A percentile compares a stretch with the other conserved stretches of the same genome.
Evolutionary conservation across 2,113 vertebrate genomes (phyloP).

Genomic region (Xyrauchen texanus): DNA sequence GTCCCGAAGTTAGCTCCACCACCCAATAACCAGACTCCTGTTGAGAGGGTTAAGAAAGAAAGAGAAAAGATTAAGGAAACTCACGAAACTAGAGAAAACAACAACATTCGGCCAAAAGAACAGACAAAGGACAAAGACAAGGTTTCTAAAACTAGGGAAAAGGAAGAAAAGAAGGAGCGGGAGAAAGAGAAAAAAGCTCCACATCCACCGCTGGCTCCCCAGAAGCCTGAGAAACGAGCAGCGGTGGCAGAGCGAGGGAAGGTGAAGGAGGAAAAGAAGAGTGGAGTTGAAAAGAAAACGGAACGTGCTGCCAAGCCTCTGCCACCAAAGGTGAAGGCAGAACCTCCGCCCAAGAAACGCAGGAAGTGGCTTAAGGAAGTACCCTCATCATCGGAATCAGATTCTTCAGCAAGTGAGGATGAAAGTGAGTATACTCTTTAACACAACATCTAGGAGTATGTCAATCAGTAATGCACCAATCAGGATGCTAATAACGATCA

Average conservation of each 20-base stretch:
- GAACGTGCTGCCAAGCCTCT: conserved; percentile 75
- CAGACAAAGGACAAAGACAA: conserved; percentile 54
- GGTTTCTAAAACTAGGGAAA: conserved; percentile 64
- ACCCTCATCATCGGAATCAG: conserved; percentile 83
- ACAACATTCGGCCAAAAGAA: conserved; percentile 66
- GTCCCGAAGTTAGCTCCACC: conserved; percentile 68
- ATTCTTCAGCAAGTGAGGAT: conserved; percentile 87
- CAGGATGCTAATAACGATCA: too few species aligned
- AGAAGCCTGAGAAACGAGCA: conserved; percentile 68
- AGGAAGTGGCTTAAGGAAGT: conserved; percentile 91
- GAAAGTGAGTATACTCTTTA: conserved; percentile 71
- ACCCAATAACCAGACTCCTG: conserved; percentile 63
- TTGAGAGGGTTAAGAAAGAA: conserved; percentile 68
- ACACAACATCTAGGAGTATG: background rate
- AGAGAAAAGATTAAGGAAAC: conserved; percentile 55
- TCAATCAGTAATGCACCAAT: too few species aligned
- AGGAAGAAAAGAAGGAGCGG: conserved; percentile 59
- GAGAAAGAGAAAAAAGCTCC: conserved; percentile 67
- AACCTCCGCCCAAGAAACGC: conserved; percentile 90
- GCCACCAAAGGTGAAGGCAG: conserved; percentile 81
- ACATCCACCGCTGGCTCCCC: conserved; percentile 52
- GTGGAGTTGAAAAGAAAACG: conserved; percentile 51
- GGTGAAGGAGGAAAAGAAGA: conserved; percentile 68
- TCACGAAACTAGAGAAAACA: conserved; percentile 66
- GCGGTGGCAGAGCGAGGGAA: conserved; percentile 62